Evolutionary conservation across 2,888 invertebrate genomes (phyloP).

Genomic region (Acleris laterana): DNA sequence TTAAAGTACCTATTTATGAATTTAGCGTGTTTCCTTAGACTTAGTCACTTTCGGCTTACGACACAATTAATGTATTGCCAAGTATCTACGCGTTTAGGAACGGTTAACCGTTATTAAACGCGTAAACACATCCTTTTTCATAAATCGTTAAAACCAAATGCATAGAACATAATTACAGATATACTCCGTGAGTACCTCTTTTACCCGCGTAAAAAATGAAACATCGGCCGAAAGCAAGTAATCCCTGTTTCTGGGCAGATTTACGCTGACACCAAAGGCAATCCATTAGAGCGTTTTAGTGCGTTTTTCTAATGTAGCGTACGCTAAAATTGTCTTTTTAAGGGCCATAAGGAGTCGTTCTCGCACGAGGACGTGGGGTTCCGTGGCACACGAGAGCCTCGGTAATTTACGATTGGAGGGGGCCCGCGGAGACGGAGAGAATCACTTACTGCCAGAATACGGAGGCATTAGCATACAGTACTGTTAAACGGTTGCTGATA

Average conservation of each 20-base stretch:
- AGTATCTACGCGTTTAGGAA: no score
- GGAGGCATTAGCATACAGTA: slow-evolving; percentile 33
- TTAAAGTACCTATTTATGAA: no score
- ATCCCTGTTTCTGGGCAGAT: slow-evolving; percentile 47
- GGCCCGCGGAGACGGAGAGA: slow-evolving; percentile 21
- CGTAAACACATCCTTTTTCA: no score
- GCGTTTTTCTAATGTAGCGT: slow-evolving; percentile 55
- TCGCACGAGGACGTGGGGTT: slow-evolving; percentile 44
- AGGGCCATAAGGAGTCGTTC: slow-evolving; percentile 50
- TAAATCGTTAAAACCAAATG: no score
- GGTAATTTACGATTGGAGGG: slow-evolving; percentile 56
- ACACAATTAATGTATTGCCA: no score
- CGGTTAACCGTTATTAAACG: no score
- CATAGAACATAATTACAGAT: background rate
- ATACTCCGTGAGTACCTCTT: slow-evolving; percentile 1
- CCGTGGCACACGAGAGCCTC: slow-evolving; percentile 49
- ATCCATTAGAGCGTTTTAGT: slow-evolving; percentile 54
- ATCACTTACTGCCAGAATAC: slow-evolving; percentile 36
- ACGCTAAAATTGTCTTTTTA: slow-evolving; percentile 57
- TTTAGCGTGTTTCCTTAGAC: no score
- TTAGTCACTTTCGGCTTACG: no score
- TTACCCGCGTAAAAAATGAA: slow-evolving; percentile 19
- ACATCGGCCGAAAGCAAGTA: slow-evolving; percentile 24
- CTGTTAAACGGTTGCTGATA: slow-evolving; percentile 26
- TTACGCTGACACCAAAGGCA: slow-evolving; percentile 48